phyloP scores from a whole-genome alignment of 2,113 vertebrate genomes.

The Passer montanus region DNA sequence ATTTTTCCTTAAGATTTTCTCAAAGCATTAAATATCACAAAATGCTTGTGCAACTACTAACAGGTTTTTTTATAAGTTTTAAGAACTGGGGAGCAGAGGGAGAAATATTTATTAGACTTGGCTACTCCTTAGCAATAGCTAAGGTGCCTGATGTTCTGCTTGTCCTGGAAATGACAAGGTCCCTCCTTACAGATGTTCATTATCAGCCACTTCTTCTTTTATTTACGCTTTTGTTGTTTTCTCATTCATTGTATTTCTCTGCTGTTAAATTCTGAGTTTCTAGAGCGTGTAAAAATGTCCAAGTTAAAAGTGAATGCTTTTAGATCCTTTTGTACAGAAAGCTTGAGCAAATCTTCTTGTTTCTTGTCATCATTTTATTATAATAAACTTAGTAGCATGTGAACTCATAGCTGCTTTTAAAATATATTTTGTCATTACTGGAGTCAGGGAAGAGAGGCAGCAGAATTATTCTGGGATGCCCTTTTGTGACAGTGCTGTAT shows the following conservation, averaged over 20 bases:
- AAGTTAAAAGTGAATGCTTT: neutral
- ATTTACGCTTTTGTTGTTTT: neutral
- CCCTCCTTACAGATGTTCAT: slow-evolving; percentile 14
- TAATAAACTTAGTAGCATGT: neutral
- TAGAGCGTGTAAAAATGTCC: neutral
- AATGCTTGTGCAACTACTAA: neutral
- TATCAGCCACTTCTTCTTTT: neutral
- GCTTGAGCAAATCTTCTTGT: neutral
- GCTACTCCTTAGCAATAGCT: neutral
- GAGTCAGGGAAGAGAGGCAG: neutral
- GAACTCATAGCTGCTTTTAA: neutral
- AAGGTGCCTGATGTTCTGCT: neutral
- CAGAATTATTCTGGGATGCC: neutral
- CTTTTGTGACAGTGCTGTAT: neutral
- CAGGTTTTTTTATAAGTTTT: neutral
- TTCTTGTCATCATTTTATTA: neutral
- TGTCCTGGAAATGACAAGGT: neutral
- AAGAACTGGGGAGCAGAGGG: neutral
- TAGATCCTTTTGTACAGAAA: neutral
- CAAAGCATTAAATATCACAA: neutral
- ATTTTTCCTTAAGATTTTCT: neutral
- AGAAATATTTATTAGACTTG: neutral
- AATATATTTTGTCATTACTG: neutral
- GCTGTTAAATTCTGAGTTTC: neutral
- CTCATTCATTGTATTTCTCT: neutral